These are phyloP conservation scores for Ornithorhynchus anatinus DNA, from an alignment of 2,113 vertebrate genomes.

Conservation along the genomic window DNA sequence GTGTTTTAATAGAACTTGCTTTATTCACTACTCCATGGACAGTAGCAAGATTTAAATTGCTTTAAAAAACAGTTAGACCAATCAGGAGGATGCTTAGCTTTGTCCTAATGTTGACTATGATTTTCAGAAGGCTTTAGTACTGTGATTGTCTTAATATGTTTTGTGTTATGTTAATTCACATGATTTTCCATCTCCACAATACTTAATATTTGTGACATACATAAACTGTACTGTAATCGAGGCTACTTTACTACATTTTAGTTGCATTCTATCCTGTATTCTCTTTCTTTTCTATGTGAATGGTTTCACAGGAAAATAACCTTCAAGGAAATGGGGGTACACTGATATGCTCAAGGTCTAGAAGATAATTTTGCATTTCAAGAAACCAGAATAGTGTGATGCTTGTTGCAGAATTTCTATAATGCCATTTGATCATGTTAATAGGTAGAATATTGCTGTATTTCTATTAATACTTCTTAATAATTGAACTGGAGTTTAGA, in stretches of 20 bases:
- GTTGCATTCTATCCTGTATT: too few species aligned
- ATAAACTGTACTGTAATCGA: too few species aligned
- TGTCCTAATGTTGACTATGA: not conserved
- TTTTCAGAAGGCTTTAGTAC: slow-evolving; percentile 19
- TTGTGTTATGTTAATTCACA: slow-evolving; percentile 23
- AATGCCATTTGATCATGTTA: slow-evolving; percentile 15
- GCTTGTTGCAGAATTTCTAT: not conserved
- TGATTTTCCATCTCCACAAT: slow-evolving; percentile 23
- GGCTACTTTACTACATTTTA: too few species aligned
- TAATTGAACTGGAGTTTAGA: slow-evolving; percentile 21
- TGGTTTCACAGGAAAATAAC: not conserved
- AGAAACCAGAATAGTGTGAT: not conserved
- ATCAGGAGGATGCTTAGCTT: slow-evolving; percentile 26
- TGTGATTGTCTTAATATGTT: slow-evolving; percentile 14
- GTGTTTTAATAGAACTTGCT: not conserved
- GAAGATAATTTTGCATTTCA: not conserved
- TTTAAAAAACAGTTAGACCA: slow-evolving; percentile 41
- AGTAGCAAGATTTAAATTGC: slow-evolving; percentile 17
- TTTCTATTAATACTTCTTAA: slow-evolving; percentile 33
- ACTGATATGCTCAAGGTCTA: not conserved
- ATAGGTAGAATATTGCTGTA: slow-evolving; percentile 28
- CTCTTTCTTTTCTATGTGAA: not conserved
- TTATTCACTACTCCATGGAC: slow-evolving; percentile 1
- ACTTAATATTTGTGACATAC: not conserved
- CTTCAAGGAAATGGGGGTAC: not conserved